Conservation (phyloP, 2,888 invertebrate species). For the Iselma pallidipennis region DNA sequence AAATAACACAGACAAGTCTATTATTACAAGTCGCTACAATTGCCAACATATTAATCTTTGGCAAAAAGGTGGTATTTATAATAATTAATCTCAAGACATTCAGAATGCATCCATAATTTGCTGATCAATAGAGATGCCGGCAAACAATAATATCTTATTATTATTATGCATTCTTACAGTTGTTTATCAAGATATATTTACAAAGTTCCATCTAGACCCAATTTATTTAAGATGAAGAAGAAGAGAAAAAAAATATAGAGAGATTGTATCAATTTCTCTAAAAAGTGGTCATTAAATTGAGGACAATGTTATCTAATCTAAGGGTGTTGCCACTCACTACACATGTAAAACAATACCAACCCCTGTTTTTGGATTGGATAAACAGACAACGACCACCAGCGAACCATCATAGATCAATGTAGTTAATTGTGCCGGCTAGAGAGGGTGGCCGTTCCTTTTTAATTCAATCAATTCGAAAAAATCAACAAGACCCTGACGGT, state of each 20-base stretch:
- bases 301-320: neutral
- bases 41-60: slow-evolving; percentile 27
- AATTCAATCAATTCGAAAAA: neutral
- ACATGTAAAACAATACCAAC: neutral
- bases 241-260: neutral
- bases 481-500: neutral
- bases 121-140: neutral
- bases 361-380: neutral
- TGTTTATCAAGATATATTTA: neutral
- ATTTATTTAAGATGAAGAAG: neutral
- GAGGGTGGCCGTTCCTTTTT: neutral
- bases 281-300: neutral
- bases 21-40: slow-evolving; percentile 23
- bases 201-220: neutral
- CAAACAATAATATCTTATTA: neutral
- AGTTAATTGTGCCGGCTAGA: neutral
- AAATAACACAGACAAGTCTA: slow-evolving; percentile 20
- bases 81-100: slow-evolving; percentile 17
- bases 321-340: neutral
- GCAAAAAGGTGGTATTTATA: slow-evolving; percentile 13
- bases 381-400: neutral
- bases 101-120: slow-evolving; percentile 10
- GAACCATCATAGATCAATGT: neutral
- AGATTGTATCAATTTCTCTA: neutral
- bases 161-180: neutral